phyloP scores from a whole-genome alignment of 2,113 vertebrate species.

The Tupaia tana region DNA sequence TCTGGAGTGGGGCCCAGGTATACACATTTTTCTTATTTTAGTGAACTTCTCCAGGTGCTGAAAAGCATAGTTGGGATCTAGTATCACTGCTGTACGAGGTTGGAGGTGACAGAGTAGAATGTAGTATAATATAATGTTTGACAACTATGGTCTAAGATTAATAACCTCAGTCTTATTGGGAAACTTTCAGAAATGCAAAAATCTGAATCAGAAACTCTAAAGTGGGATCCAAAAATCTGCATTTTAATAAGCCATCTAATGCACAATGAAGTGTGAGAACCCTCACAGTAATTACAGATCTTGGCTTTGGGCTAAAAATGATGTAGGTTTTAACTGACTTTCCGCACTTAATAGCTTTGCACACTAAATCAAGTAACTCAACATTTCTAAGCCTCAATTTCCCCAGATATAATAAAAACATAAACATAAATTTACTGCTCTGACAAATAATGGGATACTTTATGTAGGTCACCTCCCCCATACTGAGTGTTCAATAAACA shows the following conservation, averaged over 20 bases:
- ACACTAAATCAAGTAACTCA: conserved; percentile 24
- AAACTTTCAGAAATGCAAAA: background rate
- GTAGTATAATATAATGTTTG: background rate
- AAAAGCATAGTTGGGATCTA: background rate
- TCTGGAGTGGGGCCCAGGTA: background rate
- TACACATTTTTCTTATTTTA: background rate
- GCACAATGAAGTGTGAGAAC: background rate
- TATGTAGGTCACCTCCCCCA: background rate
- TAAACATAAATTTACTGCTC: conserved; percentile 50
- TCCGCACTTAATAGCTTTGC: background rate
- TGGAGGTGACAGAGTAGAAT: background rate
- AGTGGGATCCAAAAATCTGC: background rate
- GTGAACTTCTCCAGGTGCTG: background rate
- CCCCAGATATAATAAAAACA: background rate
- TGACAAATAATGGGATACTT: background rate
- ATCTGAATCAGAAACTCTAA: background rate
- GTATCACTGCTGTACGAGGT: background rate
- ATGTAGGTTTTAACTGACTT: conserved; percentile 18
- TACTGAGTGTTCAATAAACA: conserved; percentile 28
- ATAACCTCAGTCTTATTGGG: background rate
- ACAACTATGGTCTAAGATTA: background rate
- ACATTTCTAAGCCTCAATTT: background rate
- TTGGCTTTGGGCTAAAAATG: background rate
- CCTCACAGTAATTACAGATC: background rate
- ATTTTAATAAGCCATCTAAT: background rate